Percentiles rank a stretch among this genome's conserved stretches.
phyloP scores from a whole-genome alignment of 2,113 vertebrate species.

The Hemiprocne comata region DNA sequence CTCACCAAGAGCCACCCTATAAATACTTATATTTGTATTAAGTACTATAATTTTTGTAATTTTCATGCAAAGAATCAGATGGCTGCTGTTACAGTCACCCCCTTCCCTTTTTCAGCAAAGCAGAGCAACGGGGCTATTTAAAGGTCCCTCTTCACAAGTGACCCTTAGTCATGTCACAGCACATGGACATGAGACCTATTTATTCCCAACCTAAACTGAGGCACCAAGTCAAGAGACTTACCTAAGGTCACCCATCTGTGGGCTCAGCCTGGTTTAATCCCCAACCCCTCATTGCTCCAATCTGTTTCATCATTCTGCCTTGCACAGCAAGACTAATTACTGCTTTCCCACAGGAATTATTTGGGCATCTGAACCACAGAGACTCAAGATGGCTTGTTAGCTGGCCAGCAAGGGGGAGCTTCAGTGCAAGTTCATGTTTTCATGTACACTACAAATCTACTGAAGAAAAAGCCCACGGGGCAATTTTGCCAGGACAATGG shows the following conservation, averaged over 20 bases:
- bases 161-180: neutral
- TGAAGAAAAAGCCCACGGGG: fast-evolving
- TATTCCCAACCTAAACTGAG: neutral
- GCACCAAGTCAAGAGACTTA: conserved; percentile 1
- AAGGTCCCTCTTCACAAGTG: neutral
- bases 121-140: neutral
- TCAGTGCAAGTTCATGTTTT: neutral
- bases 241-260: neutral
- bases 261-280: neutral
- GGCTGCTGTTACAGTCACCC: fast-evolving
- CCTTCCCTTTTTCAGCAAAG: neutral
- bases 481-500: neutral
- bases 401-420: neutral
- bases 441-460: neutral
- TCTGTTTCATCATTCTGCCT: neutral
- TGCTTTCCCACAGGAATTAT: neutral
- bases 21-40: neutral
- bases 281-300: neutral
- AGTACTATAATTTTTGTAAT: neutral
- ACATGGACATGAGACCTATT: neutral
- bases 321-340: neutral
- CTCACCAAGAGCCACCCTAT: neutral
- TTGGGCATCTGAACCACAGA: neutral
- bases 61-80: neutral
- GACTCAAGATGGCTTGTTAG: neutral